Conservation (phyloP, 2,888 invertebrate species). For the Bombylius discolor region DNA sequence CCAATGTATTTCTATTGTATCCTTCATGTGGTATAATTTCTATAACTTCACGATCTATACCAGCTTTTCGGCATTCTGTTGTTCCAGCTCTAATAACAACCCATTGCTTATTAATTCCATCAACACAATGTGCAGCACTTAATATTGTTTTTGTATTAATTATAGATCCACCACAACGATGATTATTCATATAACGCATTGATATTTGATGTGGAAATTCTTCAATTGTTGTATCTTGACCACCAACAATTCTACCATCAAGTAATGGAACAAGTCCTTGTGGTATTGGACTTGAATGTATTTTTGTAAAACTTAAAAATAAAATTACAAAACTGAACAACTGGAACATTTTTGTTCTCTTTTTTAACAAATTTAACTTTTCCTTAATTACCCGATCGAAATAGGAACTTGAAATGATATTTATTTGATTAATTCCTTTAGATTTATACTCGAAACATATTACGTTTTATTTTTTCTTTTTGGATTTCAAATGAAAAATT, state of each 20-base stretch:
- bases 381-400: background rate
- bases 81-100: constrained; percentile 34
- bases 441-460: background rate
- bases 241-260: constrained; percentile 15
- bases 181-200: constrained; percentile 24
- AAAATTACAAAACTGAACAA: background rate
- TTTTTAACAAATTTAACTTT: background rate
- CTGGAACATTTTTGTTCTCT: background rate
- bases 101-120: constrained; percentile 14
- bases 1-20: constrained; percentile 36
- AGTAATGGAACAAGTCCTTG: constrained; percentile 7
- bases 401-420: background rate
- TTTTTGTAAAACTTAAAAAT: background rate
- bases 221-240: constrained; percentile 10
- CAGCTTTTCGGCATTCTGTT: constrained; percentile 22
- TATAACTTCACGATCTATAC: background rate
- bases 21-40: constrained; percentile 28
- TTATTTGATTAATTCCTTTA: background rate
- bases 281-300: background rate
- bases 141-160: constrained; percentile 35
- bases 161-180: constrained; percentile 41
- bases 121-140: constrained; percentile 43
- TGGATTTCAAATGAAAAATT: background rate
- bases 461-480: background rate
- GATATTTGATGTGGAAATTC: constrained; percentile 11